These are phyloP conservation scores for Agriopis leucophaearia DNA, from an alignment of 2,888 invertebrate genomes.

Conservation along the genomic window DNA sequence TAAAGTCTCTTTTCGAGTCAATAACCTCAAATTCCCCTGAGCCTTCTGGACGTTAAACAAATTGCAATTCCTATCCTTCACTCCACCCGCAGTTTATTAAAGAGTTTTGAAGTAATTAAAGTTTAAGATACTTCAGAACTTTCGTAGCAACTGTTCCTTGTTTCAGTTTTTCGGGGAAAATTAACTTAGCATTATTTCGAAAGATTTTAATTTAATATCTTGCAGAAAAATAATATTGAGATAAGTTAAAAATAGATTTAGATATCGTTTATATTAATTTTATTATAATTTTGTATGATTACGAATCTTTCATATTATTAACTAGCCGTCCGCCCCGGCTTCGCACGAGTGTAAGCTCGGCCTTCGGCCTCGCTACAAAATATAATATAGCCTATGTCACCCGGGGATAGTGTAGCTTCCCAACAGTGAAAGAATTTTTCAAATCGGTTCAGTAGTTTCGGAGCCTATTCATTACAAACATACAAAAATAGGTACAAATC, in stretches of 20 bases:
- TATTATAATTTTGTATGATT: background rate
- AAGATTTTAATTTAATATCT: conserved; percentile 20
- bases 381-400: too few species aligned
- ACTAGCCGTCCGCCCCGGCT: too few species aligned
- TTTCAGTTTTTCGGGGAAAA: conserved; percentile 27
- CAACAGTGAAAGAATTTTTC: too few species aligned
- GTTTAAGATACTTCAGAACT: conserved; percentile 32
- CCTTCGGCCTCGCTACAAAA: too few species aligned
- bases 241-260: background rate
- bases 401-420: too few species aligned
- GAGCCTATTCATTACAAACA: too few species aligned
- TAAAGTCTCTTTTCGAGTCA: too few species aligned
- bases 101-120: conserved; percentile 34
- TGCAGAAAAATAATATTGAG: conserved; percentile 6
- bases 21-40: conserved; percentile 1
- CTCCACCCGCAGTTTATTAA: conserved; percentile 27
- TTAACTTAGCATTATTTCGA: conserved; percentile 22
- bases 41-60: conserved; percentile 21
- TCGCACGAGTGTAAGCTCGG: too few species aligned
- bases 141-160: conserved; percentile 27
- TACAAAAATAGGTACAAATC: too few species aligned
- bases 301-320: too few species aligned
- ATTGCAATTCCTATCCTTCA: conserved; percentile 23
- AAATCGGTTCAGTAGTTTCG: too few species aligned
- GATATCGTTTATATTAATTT: background rate